Evolutionary conservation across 2,797 vertebrate species (phyloP), one percentile per base, ranked within the genome.

Genomic region (Molossus molossus): DNA sequence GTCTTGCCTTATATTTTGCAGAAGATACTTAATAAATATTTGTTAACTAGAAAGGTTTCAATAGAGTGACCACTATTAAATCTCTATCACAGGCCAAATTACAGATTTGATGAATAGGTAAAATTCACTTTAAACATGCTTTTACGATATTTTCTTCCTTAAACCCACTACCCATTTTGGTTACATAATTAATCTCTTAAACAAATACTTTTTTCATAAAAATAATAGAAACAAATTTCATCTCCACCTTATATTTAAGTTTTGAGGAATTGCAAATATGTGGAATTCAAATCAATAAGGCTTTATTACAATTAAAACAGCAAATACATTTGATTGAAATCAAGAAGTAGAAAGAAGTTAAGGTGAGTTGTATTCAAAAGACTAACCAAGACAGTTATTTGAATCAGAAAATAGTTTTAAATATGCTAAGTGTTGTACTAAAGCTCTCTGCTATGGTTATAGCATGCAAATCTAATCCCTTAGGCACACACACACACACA

Each of bases 401-500:
- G 20, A 87, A 88, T 33, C 27, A 75, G 45, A 93, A 81, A 23
- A 21, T 12, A 65, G 6, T 76, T 9, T 81, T 81, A 82, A 65
- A 91, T 50, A 37, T 69, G 60, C 48, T 73, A 72, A 64, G 13
- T 67, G 9, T 67, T 87, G 65, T 69, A 40, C 45, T 55, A 40
- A 57, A 89, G 13, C 21, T 92, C 72, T 57, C 29, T 69, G 17
- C 58, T 83, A 27, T 57, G 13, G 20, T 57, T 84, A 33, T 17
- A 58, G 20, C 27, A 69, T 95, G 48, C 13, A 83, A 76, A 76
- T 53, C 15, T 53, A 67, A 89, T 83, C 4, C 3, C 6, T 89
- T 53, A 82, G 70, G 75, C 20, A 79, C 58, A 77, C 91, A 67
- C 15, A 70, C 7, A 96, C 62, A 60, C 91, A 40, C 40, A 40